These are phyloP conservation scores for Spodoptera picta DNA, from an alignment of 2,888 invertebrate genomes.

Conservation along the genomic window DNA sequence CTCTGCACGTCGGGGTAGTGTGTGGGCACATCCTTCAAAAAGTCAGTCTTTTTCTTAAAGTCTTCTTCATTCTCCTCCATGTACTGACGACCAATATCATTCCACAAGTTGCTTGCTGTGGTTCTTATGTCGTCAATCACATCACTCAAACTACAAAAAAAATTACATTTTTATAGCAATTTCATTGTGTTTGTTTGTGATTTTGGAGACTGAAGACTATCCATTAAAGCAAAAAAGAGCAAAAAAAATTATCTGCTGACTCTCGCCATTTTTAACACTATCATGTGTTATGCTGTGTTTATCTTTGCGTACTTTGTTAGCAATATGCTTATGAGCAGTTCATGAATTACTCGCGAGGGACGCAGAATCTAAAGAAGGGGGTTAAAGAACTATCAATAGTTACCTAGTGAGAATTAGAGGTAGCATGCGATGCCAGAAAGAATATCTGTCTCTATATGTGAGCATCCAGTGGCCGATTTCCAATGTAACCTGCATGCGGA, in stretches of 20 bases:
- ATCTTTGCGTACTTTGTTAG: no score
- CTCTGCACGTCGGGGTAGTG: conserved; percentile 94
- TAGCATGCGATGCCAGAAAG: conserved; percentile 95
- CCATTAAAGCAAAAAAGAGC: no score
- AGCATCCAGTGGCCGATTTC: conserved; percentile 94
- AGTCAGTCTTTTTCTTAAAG: conserved; percentile 94
- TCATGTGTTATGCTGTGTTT: no score
- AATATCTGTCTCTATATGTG: conserved; percentile 94
- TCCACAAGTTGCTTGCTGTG: conserved; percentile 91
- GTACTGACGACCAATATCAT: conserved; percentile 92
- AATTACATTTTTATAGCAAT: background rate
- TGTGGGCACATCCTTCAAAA: conserved; percentile 89
- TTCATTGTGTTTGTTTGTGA: no score
- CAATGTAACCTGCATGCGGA: conserved; percentile 92
- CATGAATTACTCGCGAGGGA: no score
- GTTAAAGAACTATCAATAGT: conserved; percentile 11
- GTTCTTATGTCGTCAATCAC: conserved; percentile 92
- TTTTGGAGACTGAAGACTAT: no score
- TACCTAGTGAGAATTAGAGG: conserved; percentile 95
- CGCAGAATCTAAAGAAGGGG: no score
- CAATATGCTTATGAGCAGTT: no score
- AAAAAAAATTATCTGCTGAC: no score
- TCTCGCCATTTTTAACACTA: no score
- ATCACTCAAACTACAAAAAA: conserved; percentile 91
- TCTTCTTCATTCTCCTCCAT: conserved; percentile 96